Conservation (phyloP, 2,113 vertebrate genomes). For the Rhinoderma darwinii region DNA sequence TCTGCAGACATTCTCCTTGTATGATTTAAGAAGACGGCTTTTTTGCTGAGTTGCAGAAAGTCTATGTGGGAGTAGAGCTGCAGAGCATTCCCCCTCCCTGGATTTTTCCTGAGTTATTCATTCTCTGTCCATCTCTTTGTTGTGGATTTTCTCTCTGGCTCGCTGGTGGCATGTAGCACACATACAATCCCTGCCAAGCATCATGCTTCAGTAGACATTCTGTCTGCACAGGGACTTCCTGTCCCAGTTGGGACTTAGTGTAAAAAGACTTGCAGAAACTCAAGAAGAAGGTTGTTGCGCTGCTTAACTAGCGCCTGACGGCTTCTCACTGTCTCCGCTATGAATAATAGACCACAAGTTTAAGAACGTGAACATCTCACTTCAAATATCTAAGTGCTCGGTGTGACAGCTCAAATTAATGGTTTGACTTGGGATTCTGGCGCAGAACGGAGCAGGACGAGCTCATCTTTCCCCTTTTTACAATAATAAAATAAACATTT, state of each 20-base stretch:
- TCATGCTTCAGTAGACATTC: constrained; percentile 69
- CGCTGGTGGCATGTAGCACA: constrained; percentile 62
- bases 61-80: neutral
- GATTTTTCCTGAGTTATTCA: constrained; percentile 32
- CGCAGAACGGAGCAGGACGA: constrained; percentile 44
- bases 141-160: constrained; percentile 64
- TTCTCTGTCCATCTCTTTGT: constrained; percentile 58
- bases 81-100: constrained; percentile 6
- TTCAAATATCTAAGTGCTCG: constrained; percentile 65
- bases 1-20: constrained; percentile 34
- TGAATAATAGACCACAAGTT: constrained; percentile 65
- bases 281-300: constrained; percentile 69
- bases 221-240: constrained; percentile 79
- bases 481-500: constrained; percentile 39
- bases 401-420: constrained; percentile 72
- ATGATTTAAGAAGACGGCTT: constrained; percentile 51
- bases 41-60: constrained; percentile 53
- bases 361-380: constrained; percentile 66
- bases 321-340: constrained; percentile 68
- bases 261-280: constrained; percentile 64
- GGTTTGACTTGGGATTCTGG: constrained; percentile 56
- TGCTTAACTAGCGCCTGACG: constrained; percentile 63
- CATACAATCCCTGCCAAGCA: constrained; percentile 60
- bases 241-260: constrained; percentile 69
- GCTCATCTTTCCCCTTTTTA: constrained; percentile 51